These are phyloP conservation scores for Phthorimaea operculella DNA, from an alignment of 1,140 invertebrate genomes.

Conservation along the genomic window DNA sequence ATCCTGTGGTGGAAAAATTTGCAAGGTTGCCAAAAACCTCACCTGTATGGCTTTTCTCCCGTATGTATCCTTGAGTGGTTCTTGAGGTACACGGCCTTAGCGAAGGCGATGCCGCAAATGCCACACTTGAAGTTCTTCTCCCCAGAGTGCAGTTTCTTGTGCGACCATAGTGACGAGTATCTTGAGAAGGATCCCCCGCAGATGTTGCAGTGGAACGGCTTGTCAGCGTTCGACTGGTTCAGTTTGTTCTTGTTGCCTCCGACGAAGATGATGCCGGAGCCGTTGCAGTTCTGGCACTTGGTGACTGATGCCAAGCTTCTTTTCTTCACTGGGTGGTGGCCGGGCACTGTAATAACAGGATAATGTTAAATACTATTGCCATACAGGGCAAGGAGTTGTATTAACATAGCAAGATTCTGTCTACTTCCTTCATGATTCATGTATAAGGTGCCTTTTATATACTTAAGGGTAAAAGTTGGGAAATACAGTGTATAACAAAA, in stretches of 20 bases:
- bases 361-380: too few relatives aligned
- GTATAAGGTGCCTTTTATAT: too few relatives aligned
- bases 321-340: conserved; percentile 85
- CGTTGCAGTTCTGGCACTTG: conserved; percentile 89
- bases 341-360: conserved; percentile 54
- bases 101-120: conserved; percentile 93
- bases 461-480: too few relatives aligned
- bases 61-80: conserved; percentile 90
- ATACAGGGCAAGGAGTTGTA: too few relatives aligned
- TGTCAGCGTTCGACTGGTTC: conserved; percentile 71
- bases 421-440: too few relatives aligned
- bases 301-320: conserved; percentile 83
- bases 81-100: conserved; percentile 89
- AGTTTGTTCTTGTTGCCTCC: conserved; percentile 70
- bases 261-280: conserved; percentile 85
- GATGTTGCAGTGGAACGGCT: conserved; percentile 88
- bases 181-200: conserved; percentile 85
- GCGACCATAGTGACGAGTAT: conserved; percentile 87
- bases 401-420: too few relatives aligned
- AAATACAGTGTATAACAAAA: too few relatives aligned
- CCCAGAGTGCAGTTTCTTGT: conserved; percentile 85
- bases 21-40: too few relatives aligned
- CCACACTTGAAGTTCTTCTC: conserved; percentile 94
- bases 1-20: too few relatives aligned
- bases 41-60: conserved; percentile 86